Base-by-base conservation (phyloP, 2,888 invertebrate genomes). In the Spatulosminthurus flaviceps region DNA sequence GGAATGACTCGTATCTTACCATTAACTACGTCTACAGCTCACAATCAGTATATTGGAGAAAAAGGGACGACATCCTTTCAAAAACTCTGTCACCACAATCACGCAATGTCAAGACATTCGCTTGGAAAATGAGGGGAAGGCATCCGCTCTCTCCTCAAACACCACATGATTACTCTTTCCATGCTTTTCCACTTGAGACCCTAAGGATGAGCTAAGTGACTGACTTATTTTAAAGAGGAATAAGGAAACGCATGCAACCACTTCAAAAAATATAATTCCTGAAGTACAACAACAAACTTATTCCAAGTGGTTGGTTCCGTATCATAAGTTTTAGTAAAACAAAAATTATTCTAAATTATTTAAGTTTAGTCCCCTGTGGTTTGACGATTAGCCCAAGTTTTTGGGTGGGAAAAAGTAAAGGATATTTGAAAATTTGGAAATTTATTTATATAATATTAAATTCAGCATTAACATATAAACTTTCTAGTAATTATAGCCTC, bases 61-160 rank as follows among this genome's bases (percentile, higher is more conserved):
- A 34, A 41, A 64, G 41, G 26, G 73, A 61, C 26, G 73, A 60
- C 73, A 73, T 73, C 28, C 73, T 60, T 73, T 60, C 60, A 43
- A 61, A 73, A 73, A 73, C 26, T 26, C 72, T 72, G 72, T 72
- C 72, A 72, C 43, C 51, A 22, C 72, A 43, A 43, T 26, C 51
- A 73, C 41, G 70, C 51, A 73, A 73, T 73, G 60, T 60, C 73
- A 73, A 73, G 28, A 24, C 22, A 51, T 28, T 60, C 64, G 41
- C 34, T 29, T 34, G 28, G 70, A 41, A 70, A 70, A 70, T 70
- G 70, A 70, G 70, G 22, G n/a, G 70, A 34, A 42, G 70, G 41
- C 34, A 41, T 70, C 34, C 26, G 22, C 24, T 64, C 64, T 24
- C 64, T 64, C 11, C 51, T 51, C 22, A 64, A 64, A 64, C 64